Percentiles rank a stretch among this genome's conserved stretches.
Conservation (phyloP, 1,140 invertebrate genomes). For the Chrysomallon squamiferum region DNA sequence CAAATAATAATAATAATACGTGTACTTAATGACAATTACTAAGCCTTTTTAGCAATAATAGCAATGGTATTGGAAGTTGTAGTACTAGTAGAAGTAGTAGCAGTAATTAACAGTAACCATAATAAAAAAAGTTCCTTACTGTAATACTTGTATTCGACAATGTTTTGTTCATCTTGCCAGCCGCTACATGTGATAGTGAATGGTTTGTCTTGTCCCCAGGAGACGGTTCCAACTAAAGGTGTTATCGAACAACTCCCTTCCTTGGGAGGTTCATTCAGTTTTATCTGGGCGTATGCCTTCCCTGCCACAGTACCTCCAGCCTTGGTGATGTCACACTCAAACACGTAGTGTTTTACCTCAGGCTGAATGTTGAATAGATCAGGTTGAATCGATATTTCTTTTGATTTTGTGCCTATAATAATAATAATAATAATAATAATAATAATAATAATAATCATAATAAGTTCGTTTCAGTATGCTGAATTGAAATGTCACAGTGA, state of each 20-base stretch:
- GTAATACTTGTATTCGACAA: conserved; percentile 38
- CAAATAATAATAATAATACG: too few relatives aligned
- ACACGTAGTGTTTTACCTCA: conserved; percentile 18
- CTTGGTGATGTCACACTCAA: conserved; percentile 14
- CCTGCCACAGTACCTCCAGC: conserved; percentile 6
- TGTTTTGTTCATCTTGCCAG: conserved; percentile 44
- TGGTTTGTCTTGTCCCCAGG: conserved; percentile 11
- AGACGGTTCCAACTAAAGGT: conserved; percentile 26
- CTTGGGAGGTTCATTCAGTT: conserved; percentile 37
- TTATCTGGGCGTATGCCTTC: conserved; percentile 18
- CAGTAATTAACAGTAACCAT: too few relatives aligned
- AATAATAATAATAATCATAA: too few relatives aligned
- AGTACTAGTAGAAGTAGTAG: too few relatives aligned
- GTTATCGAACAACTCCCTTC: conserved; percentile 43
- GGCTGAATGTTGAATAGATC: conserved; percentile 18
- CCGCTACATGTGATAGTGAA: conserved; percentile 27
- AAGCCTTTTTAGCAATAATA: too few relatives aligned
- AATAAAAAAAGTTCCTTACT: too few relatives aligned
- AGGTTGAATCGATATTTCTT: conserved; percentile 22
- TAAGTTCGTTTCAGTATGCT: too few relatives aligned
- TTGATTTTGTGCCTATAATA: conserved; percentile 28
- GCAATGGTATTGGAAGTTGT: too few relatives aligned
- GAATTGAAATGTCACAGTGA: too few relatives aligned
- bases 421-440: too few relatives aligned
- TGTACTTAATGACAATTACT: too few relatives aligned